phyloP scores from a whole-genome alignment of 1,140 invertebrate species.

The Chlorops oryzae region DNA sequence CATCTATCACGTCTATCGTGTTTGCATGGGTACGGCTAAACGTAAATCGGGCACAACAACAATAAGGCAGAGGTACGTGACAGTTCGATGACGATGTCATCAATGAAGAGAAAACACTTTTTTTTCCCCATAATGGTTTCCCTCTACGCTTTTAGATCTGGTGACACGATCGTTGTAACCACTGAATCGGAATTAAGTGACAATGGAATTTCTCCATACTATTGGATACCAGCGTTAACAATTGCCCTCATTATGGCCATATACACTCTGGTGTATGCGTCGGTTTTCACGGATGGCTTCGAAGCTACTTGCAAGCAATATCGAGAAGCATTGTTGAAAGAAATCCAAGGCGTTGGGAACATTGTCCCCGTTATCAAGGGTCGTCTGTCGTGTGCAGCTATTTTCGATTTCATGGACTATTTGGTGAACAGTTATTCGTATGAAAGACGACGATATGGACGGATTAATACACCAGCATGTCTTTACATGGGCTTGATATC shows the following conservation, averaged over 20 bases:
- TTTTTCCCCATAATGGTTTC: too few species aligned
- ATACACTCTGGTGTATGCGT: constrained; percentile 56
- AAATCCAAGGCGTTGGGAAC: constrained; percentile 53
- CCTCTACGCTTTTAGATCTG: constrained; percentile 47
- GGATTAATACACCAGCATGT: constrained; percentile 57
- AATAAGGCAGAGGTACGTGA: constrained; percentile 53
- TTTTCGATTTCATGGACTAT: constrained; percentile 71
- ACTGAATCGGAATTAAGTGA: constrained; percentile 49
- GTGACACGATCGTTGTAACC: constrained; percentile 55
- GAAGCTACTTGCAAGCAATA: constrained; percentile 63
- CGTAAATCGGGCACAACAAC: constrained; percentile 51
- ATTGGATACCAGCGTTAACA: constrained; percentile 55
- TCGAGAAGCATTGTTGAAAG: constrained; percentile 54
- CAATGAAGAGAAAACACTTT: too few species aligned
- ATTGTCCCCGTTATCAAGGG: constrained; percentile 58
- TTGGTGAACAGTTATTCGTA: constrained; percentile 54
- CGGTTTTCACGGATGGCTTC: constrained; percentile 60
- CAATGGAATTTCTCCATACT: constrained; percentile 52
- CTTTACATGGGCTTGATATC: constrained; percentile 55
- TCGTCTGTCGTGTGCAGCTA: constrained; percentile 58
- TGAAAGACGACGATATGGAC: constrained; percentile 53
- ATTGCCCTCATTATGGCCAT: constrained; percentile 54
- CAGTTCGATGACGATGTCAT: neutral
- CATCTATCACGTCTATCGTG: constrained; percentile 60
- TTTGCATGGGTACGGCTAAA: constrained; percentile 55